phyloP scores from a whole-genome alignment of 2,113 vertebrate genomes.

The Ciconia stormi region DNA sequence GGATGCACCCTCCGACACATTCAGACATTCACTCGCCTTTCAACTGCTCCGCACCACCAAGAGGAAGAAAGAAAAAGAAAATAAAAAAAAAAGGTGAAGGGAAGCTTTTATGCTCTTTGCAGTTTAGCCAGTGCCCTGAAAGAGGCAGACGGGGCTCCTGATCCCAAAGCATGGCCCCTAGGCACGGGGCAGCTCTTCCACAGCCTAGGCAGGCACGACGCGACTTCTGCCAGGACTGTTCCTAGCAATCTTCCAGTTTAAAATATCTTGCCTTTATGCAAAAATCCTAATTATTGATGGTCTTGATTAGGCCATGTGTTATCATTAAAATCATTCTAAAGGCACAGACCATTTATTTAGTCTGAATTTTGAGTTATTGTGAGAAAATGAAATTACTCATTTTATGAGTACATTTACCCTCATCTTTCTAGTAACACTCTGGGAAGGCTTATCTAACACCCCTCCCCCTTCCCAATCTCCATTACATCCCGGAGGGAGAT shows the following conservation, averaged over 20 bases:
- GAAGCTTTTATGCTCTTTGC: neutral
- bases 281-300: neutral
- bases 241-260: neutral
- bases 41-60: neutral
- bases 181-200: neutral
- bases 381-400: neutral
- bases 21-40: neutral
- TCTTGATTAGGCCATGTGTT: neutral
- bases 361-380: neutral
- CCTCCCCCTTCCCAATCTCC: neutral
- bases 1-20: neutral
- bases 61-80: too few relatives aligned
- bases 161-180: neutral
- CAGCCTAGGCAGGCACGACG: rapidly evolving
- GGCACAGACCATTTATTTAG: neutral
- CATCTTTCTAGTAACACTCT: neutral
- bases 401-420: neutral
- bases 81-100: neutral
- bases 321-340: neutral
- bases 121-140: neutral
- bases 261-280: neutral
- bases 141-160: neutral
- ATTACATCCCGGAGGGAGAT: neutral
- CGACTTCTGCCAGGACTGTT: neutral
- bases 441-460: neutral